A percentile compares a stretch with the other conserved stretches of the same genome.
phyloP scores from a whole-genome alignment of 92 coral and sea anemone genomes.

The Chrysogorgia sp. region DNA sequence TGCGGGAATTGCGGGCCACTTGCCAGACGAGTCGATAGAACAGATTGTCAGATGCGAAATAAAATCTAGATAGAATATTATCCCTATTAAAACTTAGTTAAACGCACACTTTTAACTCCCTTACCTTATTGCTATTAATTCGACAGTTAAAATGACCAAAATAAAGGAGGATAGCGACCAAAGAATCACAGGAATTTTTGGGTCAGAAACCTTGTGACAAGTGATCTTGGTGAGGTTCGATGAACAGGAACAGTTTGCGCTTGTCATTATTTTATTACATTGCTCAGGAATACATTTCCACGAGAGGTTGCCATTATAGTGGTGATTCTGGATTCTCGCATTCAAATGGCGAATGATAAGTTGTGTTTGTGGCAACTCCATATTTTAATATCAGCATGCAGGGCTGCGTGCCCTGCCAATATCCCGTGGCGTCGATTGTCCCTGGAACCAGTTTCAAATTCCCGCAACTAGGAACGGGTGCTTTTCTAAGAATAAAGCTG shows the following conservation, averaged over 20 bases:
- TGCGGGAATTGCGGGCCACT: no score
- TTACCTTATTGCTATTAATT: slow-evolving; percentile 15
- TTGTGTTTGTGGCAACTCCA: slow-evolving; percentile 14
- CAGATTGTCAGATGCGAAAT: no score
- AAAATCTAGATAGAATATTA: no score
- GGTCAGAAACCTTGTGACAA: slow-evolving; percentile 1
- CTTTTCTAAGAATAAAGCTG: no score
- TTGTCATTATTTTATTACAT: background rate
- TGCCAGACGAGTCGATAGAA: no score
- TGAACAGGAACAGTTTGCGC: slow-evolving; percentile 1
- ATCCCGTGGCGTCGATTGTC: no score
- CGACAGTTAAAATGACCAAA: background rate
- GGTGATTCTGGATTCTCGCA: background rate
- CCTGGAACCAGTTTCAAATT: no score
- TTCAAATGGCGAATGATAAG: background rate
- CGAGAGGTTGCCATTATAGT: no score
- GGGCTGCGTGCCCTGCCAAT: no score
- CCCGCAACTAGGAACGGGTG: no score
- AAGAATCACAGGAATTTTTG: background rate
- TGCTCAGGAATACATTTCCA: background rate
- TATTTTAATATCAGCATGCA: background rate
- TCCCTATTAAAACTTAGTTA: background rate
- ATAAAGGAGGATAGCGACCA: slow-evolving; percentile 30
- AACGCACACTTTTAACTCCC: background rate
- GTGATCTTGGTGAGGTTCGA: background rate